phyloP scores from a whole-genome alignment of 2,113 vertebrate species.

The Cochlearius cochlearius region DNA sequence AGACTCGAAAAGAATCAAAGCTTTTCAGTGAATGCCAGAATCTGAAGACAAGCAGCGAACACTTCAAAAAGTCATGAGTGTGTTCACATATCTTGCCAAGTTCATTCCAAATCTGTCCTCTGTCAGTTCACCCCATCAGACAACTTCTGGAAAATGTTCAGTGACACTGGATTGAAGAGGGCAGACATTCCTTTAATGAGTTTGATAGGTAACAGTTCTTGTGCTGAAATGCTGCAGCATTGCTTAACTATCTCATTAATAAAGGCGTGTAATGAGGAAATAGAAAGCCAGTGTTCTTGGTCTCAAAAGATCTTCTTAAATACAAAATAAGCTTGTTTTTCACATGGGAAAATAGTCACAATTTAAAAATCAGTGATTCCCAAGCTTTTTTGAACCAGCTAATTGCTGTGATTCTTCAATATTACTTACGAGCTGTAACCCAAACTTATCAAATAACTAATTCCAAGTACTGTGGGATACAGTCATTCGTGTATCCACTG shows the following conservation, averaged over 20 bases:
- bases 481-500: not conserved
- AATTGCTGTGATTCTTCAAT: not conserved
- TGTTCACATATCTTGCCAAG: not conserved
- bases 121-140: not conserved
- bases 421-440: not conserved
- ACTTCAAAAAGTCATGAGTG: not conserved
- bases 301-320: not conserved
- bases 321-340: not conserved
- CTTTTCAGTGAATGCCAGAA: not conserved
- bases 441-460: not conserved
- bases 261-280: not conserved
- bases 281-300: not conserved
- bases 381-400: not conserved
- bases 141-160: slow-evolving; percentile 42
- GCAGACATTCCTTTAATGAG: slow-evolving; percentile 36
- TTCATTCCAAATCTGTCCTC: slow-evolving; percentile 9
- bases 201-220: slow-evolving; percentile 18
- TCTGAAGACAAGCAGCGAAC: not conserved
- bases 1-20: not conserved
- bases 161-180: not conserved
- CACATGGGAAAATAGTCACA: not conserved
- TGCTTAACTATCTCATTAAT: not conserved
- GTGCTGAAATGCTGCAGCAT: not conserved
- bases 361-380: not conserved
- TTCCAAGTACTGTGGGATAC: not conserved